A percentile compares a stretch with the other conserved stretches of the same genome.
Conservation (phyloP, 2,888 invertebrate genomes). For the Drosophila tanythrix region DNA sequence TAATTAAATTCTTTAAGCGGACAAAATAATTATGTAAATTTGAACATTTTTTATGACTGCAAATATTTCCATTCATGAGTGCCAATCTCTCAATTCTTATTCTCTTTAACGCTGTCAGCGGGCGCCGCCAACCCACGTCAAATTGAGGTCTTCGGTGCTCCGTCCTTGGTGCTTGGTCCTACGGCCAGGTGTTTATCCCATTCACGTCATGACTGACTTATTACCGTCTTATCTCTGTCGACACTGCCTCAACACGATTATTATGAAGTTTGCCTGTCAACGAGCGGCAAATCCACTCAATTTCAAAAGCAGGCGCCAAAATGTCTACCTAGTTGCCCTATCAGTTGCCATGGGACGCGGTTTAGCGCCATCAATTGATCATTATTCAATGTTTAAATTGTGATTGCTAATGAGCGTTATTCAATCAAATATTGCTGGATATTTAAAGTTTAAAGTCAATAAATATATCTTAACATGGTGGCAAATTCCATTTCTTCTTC, state of each 20-base stretch:
- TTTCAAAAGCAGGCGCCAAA: conserved; percentile 34
- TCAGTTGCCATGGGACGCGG: conserved; percentile 31
- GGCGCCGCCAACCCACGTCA: conserved; percentile 48
- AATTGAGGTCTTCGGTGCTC: conserved; percentile 6
- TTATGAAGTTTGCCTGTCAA: conserved; percentile 68
- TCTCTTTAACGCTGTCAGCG: conserved; percentile 33
- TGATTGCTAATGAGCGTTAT: conserved; percentile 1
- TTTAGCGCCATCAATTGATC: conserved; percentile 65
- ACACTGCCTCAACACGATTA: conserved; percentile 54
- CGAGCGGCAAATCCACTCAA: conserved; percentile 62
- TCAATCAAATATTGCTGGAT: neutral
- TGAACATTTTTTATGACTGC: conserved; percentile 5
- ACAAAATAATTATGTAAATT: conserved; percentile 71
- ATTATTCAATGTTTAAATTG: conserved; percentile 51
- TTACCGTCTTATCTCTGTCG: conserved; percentile 55
- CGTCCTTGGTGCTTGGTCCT: neutral
- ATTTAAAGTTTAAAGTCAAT: neutral
- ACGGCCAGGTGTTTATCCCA: conserved; percentile 56
- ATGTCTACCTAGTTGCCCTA: conserved; percentile 2
- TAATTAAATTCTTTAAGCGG: conserved; percentile 67
- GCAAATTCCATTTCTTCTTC: conserved; percentile 10
- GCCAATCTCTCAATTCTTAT: conserved; percentile 46
- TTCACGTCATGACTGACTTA: conserved; percentile 54
- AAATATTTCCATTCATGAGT: conserved; percentile 56
- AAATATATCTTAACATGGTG: neutral